Percentiles rank a stretch among this genome's conserved stretches.
These are phyloP conservation scores for Orussus abietinus DNA, from an alignment of 1,140 invertebrate species.

Conservation along the genomic window DNA sequence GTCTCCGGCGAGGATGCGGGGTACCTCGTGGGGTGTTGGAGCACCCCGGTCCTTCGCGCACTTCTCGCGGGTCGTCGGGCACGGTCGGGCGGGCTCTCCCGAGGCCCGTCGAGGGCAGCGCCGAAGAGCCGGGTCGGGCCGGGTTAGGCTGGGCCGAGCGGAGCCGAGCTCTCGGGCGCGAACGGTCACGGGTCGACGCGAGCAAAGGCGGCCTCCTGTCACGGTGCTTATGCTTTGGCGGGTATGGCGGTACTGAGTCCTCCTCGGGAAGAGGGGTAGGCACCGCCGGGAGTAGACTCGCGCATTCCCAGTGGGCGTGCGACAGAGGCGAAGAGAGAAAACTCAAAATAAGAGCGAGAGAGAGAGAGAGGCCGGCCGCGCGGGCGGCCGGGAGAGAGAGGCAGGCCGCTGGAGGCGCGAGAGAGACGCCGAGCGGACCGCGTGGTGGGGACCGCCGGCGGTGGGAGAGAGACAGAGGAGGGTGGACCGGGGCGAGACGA, in stretches of 20 bases:
- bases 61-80: too few relatives aligned
- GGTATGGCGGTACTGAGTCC: constrained; percentile 50
- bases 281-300: constrained; percentile 12
- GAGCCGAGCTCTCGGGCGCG: not conserved
- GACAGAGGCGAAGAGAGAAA: constrained; percentile 25
- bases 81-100: too few relatives aligned
- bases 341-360: constrained; percentile 37
- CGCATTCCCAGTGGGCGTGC: constrained; percentile 11
- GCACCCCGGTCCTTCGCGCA: too few relatives aligned
- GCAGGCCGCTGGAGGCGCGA: not conserved
- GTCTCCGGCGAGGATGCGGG: too few relatives aligned
- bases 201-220: constrained; percentile 6
- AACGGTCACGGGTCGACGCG: not conserved
- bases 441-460: constrained; percentile 3
- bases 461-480: constrained; percentile 4
- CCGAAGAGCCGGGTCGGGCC: too few relatives aligned
- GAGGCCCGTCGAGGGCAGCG: too few relatives aligned
- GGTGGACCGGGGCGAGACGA: constrained; percentile 9
- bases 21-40: too few relatives aligned
- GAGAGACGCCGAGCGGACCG: not conserved
- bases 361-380: constrained; percentile 23
- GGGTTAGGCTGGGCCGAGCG: too few relatives aligned
- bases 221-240: constrained; percentile 44
- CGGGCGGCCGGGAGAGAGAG: constrained; percentile 12
- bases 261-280: constrained; percentile 17